Percentiles rank a stretch among this genome's conserved stretches.
These are phyloP conservation scores for Nomada hirtipes DNA, from an alignment of 2,888 invertebrate species.

Conservation along the genomic window DNA sequence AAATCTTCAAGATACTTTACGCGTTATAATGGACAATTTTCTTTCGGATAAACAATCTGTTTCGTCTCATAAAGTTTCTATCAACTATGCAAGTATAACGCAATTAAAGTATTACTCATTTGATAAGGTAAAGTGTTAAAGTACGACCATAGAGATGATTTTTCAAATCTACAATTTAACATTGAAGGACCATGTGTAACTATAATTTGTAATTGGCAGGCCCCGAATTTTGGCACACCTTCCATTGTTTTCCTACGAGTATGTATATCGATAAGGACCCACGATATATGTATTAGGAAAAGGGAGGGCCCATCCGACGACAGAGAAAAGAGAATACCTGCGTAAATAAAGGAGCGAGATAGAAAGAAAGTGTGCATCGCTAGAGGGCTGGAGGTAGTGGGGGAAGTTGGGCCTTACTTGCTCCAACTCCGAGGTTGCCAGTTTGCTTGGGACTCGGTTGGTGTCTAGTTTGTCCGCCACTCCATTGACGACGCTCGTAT, in stretches of 20 bases:
- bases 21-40: background rate
- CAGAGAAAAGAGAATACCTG: conserved; percentile 1
- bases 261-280: conserved; percentile 22
- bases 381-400: conserved; percentile 48
- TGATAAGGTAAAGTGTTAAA: background rate
- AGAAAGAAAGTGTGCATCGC: conserved; percentile 32
- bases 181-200: background rate
- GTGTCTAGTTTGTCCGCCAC: conserved; percentile 55
- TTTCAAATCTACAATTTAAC: background rate
- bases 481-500: conserved; percentile 67
- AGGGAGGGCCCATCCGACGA: conserved; percentile 10
- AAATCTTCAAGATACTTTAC: conserved; percentile 2
- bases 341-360: conserved; percentile 12
- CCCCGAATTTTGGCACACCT: background rate
- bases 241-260: conserved; percentile 25
- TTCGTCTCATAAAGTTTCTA: background rate
- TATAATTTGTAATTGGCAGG: background rate
- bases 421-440: conserved; percentile 72
- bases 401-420: conserved; percentile 73
- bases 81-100: background rate
- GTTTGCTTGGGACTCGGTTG: conserved; percentile 67
- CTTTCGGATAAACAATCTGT: background rate
- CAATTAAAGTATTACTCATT: background rate
- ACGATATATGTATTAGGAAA: conserved; percentile 34
- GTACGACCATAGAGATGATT: background rate